Evolutionary conservation across 2,888 invertebrate genomes (phyloP), one percentile per base, ranked within the genome.

Genomic region (Euspilapteryx auroguttella): DNA sequence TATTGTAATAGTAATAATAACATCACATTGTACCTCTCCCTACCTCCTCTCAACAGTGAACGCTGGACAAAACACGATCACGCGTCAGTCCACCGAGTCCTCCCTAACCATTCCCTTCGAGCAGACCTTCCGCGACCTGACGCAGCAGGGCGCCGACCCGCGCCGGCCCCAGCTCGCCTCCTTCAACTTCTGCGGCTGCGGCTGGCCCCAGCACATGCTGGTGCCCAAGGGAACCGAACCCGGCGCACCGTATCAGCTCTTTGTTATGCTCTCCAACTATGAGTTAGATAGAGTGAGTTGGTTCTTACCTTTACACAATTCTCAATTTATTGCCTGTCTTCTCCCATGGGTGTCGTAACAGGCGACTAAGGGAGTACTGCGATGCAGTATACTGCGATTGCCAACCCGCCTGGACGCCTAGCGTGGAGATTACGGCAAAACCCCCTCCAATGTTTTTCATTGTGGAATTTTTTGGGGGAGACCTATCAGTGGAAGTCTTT

Each of bases 161-260:
- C 42, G 44, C 2, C 38, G 37, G 9, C 22, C 34, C 2, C 33
- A 37, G 12, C 50, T 62, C 3, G 57, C 63, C 3, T 36, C 55
- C 14, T 78, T 78, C 55, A n/a, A n/a, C n/a, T 80, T 61, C 65
- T 83, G 83, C 56, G 82, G 82, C 27, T 83, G 83, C 41, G 80
- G 80, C 15, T 80, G 80, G 79, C 80, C 80, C 0, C 78, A 79
- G 33, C 80, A 81, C 47, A 69, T 80, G 66, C 61, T 80, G 21
- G 57, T 80, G 11, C 80, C 80, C 0, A 73, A 64, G 35, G 80
- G 80, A 0, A 68, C 65, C 0, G 64, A 56, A 31, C 48, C 45
- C 2, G 77, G 76, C 21, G 47, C 51, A 10, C 20, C 41, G 1
- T 75, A 65, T 28, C 63, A 66, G 32, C 49, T 76, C 9, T 77